These are phyloP conservation scores for Drosophila ezoana DNA, from an alignment of 2,888 invertebrate species.

Conservation along the genomic window DNA sequence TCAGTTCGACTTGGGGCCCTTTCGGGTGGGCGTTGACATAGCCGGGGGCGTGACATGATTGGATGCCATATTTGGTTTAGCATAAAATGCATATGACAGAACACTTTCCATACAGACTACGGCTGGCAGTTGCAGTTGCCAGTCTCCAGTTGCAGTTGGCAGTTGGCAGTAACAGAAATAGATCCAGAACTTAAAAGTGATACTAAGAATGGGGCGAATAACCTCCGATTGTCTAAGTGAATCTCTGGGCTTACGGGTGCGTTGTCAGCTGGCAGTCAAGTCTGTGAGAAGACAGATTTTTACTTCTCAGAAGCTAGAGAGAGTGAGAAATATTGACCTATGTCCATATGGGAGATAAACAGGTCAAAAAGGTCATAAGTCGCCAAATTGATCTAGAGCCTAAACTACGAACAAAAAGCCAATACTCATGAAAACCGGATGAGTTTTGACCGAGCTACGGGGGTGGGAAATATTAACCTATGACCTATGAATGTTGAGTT, in stretches of 20 bases:
- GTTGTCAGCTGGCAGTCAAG: neutral
- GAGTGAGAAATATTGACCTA: no score
- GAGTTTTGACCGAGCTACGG: no score
- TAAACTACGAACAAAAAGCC: no score
- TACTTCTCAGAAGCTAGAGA: neutral
- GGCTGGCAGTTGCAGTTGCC: constrained; percentile 21
- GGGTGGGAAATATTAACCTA: no score
- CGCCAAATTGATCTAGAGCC: no score
- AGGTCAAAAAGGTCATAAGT: no score
- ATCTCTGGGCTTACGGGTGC: neutral
- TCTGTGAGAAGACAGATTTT: neutral
- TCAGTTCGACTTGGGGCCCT: constrained; percentile 64
- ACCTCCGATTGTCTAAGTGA: neutral
- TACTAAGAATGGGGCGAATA: neutral
- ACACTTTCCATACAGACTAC: constrained; percentile 19
- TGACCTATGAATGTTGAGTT: no score
- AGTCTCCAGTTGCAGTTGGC: neutral
- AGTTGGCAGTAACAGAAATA: neutral
- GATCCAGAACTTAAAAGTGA: neutral
- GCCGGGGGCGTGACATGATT: constrained; percentile 40
- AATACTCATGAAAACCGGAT: no score
- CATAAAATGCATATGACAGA: constrained; percentile 59
- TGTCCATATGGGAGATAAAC: no score
- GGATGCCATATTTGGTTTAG: constrained; percentile 51
- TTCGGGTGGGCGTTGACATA: constrained; percentile 37